Base-by-base conservation (phyloP, 2,888 invertebrate genomes). In the Unio delphinus region DNA sequence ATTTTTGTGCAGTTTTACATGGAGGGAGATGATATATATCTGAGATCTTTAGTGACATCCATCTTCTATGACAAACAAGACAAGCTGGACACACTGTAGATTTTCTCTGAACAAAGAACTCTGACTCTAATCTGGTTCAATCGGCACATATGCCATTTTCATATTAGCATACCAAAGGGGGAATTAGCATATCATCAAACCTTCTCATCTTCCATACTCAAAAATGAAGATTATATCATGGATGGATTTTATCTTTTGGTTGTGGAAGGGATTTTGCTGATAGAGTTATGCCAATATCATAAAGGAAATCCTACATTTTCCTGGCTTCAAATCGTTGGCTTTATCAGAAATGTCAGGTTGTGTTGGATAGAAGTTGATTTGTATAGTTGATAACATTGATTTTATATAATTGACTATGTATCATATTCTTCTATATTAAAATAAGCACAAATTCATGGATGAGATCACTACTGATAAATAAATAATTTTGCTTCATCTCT, bases 151-250 rank as follows among this genome's bases (percentile, higher is more conserved):
- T 69, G 69, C 64, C 70, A 61, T 72, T 68, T 61, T 54, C 70
- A 61, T 68, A 77, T 77, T 77, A 73, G 72, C 75, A 77, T 77
- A 77, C 75, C 73, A 73, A 73, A 65, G 61, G 15, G 60, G 61
- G 73, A 75, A 77, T 75, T 77, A 73, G 77, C 77, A 77, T 77
- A 77, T 77, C 77, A 66, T 72, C 75, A 77, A 73, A 77, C 71
- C 45, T 74, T 73, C 75, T 75, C 73, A 75, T 77, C 75, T 75
- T 77, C 75, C 73, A 77, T 64, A 65, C 68, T 23, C 64, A 63
- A 66, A 75, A 70, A 67, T 55, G 30, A 56, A 68, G 75, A 75
- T 73, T 64, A 72, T 75, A 76, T 75, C 75, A 57, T 6, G 17
- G 17, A 20, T 34, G 69, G 73, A 73, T 72, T 73, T 72, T 77